Conservation (phyloP, 2,797 vertebrate genomes). For the Acrossocheilus fasciatus region DNA sequence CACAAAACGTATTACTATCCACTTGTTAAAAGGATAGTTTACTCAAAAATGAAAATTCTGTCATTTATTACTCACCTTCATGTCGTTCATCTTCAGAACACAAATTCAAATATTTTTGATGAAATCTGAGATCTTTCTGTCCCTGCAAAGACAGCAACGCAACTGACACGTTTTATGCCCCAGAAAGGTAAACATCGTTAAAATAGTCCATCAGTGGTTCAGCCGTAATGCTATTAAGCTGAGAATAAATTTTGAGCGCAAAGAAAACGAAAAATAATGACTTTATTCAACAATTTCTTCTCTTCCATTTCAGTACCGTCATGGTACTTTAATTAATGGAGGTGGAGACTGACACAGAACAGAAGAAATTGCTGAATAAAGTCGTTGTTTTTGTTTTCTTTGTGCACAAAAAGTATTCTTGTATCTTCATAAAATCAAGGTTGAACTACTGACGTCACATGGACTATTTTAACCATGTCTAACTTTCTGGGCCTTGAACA, state of each 20-base stretch:
- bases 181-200: not conserved
- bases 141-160: not conserved
- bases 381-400: not conserved
- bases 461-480: not conserved
- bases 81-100: not conserved
- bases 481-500: not conserved
- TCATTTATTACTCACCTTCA: not conserved
- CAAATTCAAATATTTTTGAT: not conserved
- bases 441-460: not conserved
- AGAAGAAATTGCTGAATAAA: too few relatives aligned
- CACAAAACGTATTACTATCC: not conserved
- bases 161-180: not conserved
- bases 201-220: not conserved
- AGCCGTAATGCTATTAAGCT: too few relatives aligned
- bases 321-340: too few relatives aligned
- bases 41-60: not conserved
- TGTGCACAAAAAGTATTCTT: not conserved
- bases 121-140: not conserved
- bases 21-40: not conserved
- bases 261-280: too few relatives aligned
- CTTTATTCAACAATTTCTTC: too few relatives aligned
- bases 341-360: too few relatives aligned
- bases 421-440: not conserved
- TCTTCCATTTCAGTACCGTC: too few relatives aligned
- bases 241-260: too few relatives aligned